phyloP scores from a whole-genome alignment of 2,113 vertebrate genomes.

The Thalassoma bifasciatum region DNA sequence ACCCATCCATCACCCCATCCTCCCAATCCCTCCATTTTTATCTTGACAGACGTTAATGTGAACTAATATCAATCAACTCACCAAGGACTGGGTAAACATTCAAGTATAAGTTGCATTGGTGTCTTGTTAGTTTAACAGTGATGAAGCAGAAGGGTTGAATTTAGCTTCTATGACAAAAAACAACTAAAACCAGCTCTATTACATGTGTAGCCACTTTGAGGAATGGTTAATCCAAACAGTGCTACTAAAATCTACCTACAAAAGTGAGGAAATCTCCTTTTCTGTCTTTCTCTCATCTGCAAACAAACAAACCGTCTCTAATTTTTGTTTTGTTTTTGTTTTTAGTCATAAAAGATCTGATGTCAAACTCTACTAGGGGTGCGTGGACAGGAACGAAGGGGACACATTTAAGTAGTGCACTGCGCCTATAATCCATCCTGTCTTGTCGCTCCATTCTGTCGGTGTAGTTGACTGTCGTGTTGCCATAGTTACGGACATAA shows the following conservation, averaged over 20 bases:
- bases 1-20: constrained; percentile 39
- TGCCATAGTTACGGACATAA: constrained; percentile 66
- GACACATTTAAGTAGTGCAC: constrained; percentile 6
- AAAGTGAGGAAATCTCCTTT: not conserved
- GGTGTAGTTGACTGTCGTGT: constrained; percentile 73
- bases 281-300: constrained; percentile 57
- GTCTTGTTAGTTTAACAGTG: constrained; percentile 18
- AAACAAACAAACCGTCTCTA: constrained; percentile 9
- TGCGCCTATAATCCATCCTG: constrained; percentile 78
- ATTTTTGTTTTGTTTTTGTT: constrained; percentile 19
- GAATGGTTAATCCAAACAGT: not conserved
- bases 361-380: constrained; percentile 13
- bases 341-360: constrained; percentile 4
- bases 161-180: constrained; percentile 8
- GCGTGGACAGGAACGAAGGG: constrained; percentile 22
- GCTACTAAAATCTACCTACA: constrained; percentile 16
- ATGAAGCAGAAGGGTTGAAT: constrained; percentile 18
- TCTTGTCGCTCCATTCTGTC: constrained; percentile 87
- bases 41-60: constrained; percentile 88
- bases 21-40: constrained; percentile 77
- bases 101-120: constrained; percentile 83
- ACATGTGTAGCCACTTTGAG: not conserved
- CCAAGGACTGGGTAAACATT: constrained; percentile 95
- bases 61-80: constrained; percentile 87
- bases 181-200: no score